Evolutionary conservation across 2,888 invertebrate genomes (phyloP), one percentile per base, ranked within the genome.

Genomic region (Trissonchulus latispiculum): DNA sequence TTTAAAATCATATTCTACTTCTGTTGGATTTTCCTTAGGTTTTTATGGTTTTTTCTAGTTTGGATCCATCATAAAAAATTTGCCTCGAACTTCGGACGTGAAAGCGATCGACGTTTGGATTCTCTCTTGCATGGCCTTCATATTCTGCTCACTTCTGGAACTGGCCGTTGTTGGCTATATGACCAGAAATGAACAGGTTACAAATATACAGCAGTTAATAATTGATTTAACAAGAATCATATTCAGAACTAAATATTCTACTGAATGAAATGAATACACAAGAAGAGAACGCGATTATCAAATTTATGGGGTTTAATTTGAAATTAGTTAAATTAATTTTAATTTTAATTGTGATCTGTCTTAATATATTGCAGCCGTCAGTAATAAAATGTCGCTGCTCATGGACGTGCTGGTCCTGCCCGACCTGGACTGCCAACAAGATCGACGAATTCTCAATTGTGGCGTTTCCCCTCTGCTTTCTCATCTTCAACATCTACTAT

Each of bases 21-120:
- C n/a, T n/a, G n/a, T n/a, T n/a, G n/a, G n/a, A n/a, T n/a, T n/a
- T n/a, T n/a, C n/a, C n/a, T n/a, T 48, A 23, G 48, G 48, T 48
- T 48, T 8, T 48, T 48, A 23, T 48, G 48, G 8, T 48, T 48
- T 8, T 23, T 80, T 79, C 75, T 80, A 82, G 76, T 80, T 82
- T 74, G 82, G 82, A 2, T 79, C 80, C 1, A 81, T 81, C 66
- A 80, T 82, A 29, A 79, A 77, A 66, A 80, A 81, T 66, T 76
- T 82, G 33, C 82, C 82, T 3, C 81, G 81, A 70, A 82, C 82
- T 2, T 79, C 79, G 28, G 82, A 82, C 74, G 81, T 82, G 31
- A 81, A 81, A 70, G 81, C 81, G 0, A 82, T 82, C 70, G 81
- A 81, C 75, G 81, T 81, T 33, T 81, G 80, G 81, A 81, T 82